Conservation (phyloP, 2,113 vertebrate genomes). For the Phalacrocorax aristotelis region DNA sequence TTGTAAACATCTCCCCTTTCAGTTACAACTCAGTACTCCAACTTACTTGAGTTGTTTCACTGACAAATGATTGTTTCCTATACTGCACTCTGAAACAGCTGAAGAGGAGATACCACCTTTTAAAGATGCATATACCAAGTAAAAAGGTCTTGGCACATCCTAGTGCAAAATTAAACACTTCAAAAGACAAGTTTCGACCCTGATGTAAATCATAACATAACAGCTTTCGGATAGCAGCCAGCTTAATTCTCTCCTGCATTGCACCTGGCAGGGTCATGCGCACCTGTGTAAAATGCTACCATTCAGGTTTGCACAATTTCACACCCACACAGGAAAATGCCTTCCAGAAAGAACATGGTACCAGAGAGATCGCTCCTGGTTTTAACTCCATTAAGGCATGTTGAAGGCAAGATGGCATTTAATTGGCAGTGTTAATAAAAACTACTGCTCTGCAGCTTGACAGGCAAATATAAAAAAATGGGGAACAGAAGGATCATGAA, state of each 20-base stretch:
- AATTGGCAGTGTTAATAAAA: neutral
- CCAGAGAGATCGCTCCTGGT: accelerated
- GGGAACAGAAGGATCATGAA: neutral
- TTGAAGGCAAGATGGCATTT: neutral
- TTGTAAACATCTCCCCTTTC: neutral
- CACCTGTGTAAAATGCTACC: constrained; percentile 53
- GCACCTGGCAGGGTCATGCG: neutral
- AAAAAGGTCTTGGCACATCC: neutral
- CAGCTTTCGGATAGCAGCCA: neutral
- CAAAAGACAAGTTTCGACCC: neutral
- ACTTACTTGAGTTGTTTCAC: neutral
- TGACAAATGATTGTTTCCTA: neutral
- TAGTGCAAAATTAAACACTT: neutral
- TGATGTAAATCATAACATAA: neutral
- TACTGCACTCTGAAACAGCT: neutral
- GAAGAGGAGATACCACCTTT: neutral
- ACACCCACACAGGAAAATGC: constrained; percentile 55
- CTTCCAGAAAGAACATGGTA: neutral
- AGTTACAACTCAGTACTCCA: neutral
- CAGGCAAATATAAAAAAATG: neutral
- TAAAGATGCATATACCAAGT: accelerated
- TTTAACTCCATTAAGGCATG: neutral
- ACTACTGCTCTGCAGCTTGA: neutral
- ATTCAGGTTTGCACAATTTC: constrained; percentile 59
- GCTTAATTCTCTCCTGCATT: neutral